Base-by-base conservation (phyloP, 1,140 invertebrate genomes). In the Ooceraea biroi region DNA sequence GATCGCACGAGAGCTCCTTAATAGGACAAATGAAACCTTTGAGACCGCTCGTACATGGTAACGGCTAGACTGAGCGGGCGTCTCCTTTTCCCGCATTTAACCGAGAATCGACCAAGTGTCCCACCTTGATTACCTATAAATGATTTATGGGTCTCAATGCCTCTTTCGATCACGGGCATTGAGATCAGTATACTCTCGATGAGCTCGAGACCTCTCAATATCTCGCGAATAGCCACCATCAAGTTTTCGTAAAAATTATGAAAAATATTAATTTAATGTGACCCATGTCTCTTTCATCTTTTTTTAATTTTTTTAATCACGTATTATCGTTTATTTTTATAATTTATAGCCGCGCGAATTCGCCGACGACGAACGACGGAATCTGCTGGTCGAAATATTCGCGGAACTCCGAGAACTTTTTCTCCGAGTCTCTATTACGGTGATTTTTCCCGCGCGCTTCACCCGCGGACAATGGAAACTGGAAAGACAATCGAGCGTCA, bases 1-100 rank as follows among this genome's bases (percentile, higher is more conserved):
- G 48, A 63, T 50, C 66, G 48, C 80, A 46, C 74, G 57, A 63
- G 52, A 63, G 61, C n/a, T 46, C 84, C 92, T 91, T 88, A 91
- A 91, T 92, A 92, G 90, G 92, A 89, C 89, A 86, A 91, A 57
- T 82, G 89, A 91, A 92, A 92, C 85, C 88, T 92, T 92, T 89
- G 86, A 36, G 7, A 36, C 36, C 85, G 73, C 76, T 85, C 86
- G 65, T 86, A 90, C 85, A 89, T 87, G 85, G 88, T 63, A 76
- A 86, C 41, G 90, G 85, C 90, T 83, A 87, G 88, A 88, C 85
- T 61, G 27, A 30, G 41, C 86, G 77, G 84, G 25, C 46, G 19
- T 88, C 68, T 73, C 36, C 46, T 61, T 48, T 46, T 36, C 41
- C 50, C 60, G 2, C 22, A 1, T 50, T 41, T 27, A 68, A 52